These are phyloP conservation scores for Protula sp. DNA, from an alignment of 2,888 invertebrate species.

Conservation along the genomic window DNA sequence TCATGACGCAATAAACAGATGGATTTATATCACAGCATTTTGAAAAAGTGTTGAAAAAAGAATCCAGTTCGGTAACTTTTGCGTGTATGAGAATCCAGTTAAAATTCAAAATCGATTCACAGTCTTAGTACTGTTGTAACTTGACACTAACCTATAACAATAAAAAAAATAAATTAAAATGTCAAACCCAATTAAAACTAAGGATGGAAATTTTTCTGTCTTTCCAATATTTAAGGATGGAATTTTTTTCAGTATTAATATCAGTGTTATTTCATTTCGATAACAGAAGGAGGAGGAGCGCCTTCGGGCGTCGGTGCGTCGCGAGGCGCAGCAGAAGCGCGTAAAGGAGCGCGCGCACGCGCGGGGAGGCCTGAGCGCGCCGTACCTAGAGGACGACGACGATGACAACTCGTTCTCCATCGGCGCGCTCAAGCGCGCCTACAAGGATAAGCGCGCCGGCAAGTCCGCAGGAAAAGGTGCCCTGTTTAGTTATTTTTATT, in stretches of 20 bases:
- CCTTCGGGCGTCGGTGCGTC: conserved; percentile 77
- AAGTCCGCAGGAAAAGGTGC: not conserved
- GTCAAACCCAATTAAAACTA: not conserved
- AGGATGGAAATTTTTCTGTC: not conserved
- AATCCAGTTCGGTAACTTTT: too few relatives aligned
- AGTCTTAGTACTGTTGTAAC: too few relatives aligned
- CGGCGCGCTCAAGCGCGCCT: conserved; percentile 89
- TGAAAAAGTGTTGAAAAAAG: too few relatives aligned
- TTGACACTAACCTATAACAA: too few relatives aligned
- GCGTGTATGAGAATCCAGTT: too few relatives aligned
- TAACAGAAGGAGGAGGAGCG: conserved; percentile 93
- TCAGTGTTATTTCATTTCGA: too few relatives aligned
- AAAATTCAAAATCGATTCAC: too few relatives aligned
- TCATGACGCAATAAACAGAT: too few relatives aligned
- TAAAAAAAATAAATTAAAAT: not conserved
- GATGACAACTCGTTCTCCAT: conserved; percentile 84
- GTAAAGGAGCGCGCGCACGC: conserved; percentile 56
- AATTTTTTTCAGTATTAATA: too few relatives aligned
- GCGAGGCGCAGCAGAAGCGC: conserved; percentile 63
- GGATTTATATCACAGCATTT: too few relatives aligned
- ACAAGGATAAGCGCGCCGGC: too few relatives aligned
- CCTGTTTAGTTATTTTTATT: not conserved
- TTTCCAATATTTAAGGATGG: not conserved
- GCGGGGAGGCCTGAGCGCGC: conserved; percentile 56
- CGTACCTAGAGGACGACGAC: conserved; percentile 65